phyloP scores from a whole-genome alignment of 2,113 vertebrate genomes.

The Panurus biarmicus region DNA sequence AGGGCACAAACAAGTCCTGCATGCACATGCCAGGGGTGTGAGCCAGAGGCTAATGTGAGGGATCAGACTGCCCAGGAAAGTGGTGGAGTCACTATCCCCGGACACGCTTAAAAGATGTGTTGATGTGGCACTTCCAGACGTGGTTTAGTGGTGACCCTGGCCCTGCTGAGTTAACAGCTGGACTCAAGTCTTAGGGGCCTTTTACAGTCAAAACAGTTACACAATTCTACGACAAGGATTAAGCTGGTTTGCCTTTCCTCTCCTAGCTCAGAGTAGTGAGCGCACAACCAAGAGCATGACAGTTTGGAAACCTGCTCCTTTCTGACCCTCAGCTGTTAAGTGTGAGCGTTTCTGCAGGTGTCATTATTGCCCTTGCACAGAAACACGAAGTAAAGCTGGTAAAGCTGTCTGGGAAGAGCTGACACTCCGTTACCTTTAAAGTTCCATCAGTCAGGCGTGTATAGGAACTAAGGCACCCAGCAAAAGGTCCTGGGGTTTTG shows the following conservation, averaged over 20 bases:
- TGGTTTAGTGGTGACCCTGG: not conserved
- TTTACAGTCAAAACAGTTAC: not conserved
- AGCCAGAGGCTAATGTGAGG: not conserved
- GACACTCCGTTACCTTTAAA: not conserved
- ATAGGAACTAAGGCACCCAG: not conserved
- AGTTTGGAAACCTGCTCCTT: not conserved
- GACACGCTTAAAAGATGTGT: not conserved
- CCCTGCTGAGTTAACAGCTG: too few species aligned
- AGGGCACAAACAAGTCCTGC: not conserved
- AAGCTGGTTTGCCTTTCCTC: not conserved
- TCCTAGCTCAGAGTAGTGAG: not conserved
- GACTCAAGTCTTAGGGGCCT: not conserved
- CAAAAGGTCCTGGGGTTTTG: not conserved
- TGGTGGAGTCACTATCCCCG: not conserved
- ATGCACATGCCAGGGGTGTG: not conserved
- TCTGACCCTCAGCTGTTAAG: not conserved
- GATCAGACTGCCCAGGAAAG: not conserved
- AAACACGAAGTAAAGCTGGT: not conserved
- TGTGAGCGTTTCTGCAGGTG: not conserved
- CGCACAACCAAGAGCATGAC: not conserved
- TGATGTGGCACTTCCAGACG: rapidly evolving
- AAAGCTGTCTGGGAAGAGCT: not conserved
- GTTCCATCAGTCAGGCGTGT: not conserved
- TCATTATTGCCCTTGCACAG: not conserved
- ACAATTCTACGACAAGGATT: not conserved